Conservation (phyloP, 2,113 vertebrate genomes). For the Malurus alboscapulatus region DNA sequence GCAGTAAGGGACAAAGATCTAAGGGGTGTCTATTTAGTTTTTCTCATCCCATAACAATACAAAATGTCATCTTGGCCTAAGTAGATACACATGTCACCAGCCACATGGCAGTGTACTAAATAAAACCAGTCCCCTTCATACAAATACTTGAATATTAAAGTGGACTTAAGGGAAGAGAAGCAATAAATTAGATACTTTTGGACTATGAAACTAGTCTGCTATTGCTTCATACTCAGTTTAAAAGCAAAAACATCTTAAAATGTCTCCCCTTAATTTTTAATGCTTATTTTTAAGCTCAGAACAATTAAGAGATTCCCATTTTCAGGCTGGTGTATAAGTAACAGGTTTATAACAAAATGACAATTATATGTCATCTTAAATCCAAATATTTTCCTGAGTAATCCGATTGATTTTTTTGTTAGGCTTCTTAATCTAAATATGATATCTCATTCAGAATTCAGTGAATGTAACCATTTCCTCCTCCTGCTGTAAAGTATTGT, state of each 20-base stretch:
- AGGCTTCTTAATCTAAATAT: neutral
- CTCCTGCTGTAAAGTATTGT: neutral
- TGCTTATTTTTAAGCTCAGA: neutral
- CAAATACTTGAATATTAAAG: constrained; percentile 39
- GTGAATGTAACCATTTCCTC: neutral
- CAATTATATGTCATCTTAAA: neutral
- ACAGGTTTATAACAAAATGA: neutral
- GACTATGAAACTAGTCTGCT: neutral
- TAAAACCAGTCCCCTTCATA: constrained; percentile 43
- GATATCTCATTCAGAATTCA: neutral
- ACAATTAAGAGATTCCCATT: neutral
- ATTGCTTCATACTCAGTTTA: neutral
- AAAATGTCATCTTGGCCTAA: constrained; percentile 73
- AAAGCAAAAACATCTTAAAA: neutral
- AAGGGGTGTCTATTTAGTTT: constrained; percentile 68
- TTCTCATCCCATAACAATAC: constrained; percentile 71
- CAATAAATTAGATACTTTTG: constrained; percentile 4
- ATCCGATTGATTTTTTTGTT: neutral
- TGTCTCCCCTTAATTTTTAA: neutral
- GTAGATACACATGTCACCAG: constrained; percentile 71
- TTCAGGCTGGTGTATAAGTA: fast-evolving
- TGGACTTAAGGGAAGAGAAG: constrained; percentile 39
- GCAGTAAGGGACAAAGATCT: constrained; percentile 50
- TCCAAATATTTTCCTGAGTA: neutral
- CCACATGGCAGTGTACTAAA: constrained; percentile 35